phyloP scores from a whole-genome alignment of 2,888 invertebrate genomes.

The Sphaerophoria taeniata region DNA sequence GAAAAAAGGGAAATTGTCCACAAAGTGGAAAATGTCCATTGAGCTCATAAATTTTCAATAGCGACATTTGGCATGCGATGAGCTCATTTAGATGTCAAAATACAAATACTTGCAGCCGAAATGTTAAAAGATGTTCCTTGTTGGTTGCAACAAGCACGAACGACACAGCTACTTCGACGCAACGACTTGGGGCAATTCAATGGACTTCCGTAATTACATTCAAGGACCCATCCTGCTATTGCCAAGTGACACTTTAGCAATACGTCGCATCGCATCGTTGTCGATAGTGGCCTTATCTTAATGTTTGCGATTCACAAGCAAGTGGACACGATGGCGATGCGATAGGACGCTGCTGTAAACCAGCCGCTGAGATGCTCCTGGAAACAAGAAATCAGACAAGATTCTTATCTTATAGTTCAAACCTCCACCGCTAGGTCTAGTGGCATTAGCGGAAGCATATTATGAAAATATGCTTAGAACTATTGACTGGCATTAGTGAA shows the following conservation, averaged over 20 bases:
- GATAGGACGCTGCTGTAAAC: constrained; percentile 33
- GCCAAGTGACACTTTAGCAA: constrained; percentile 54
- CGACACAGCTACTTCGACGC: neutral
- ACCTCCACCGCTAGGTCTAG: constrained; percentile 27
- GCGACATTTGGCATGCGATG: constrained; percentile 65
- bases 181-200: constrained; percentile 37
- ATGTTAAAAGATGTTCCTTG: constrained; percentile 8
- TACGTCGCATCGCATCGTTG: constrained; percentile 12
- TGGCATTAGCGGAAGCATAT: constrained; percentile 54
- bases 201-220: constrained; percentile 67
- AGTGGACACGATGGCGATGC: constrained; percentile 63
- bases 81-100: constrained; percentile 68
- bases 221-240: constrained; percentile 48
- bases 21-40: constrained; percentile 34
- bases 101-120: constrained; percentile 37
- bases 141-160: neutral
- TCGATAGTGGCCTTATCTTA: constrained; percentile 62
- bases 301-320: constrained; percentile 62
- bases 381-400: constrained; percentile 66
- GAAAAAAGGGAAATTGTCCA: constrained; percentile 54
- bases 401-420: constrained; percentile 60
- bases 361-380: constrained; percentile 6
- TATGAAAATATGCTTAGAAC: constrained; percentile 70
- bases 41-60: constrained; percentile 56
- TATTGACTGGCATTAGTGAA: constrained; percentile 27